A percentile compares a stretch with the other conserved stretches of the same genome.
Conservation (phyloP, 2,797 vertebrate genomes). For the Petrocephalus sullivani region DNA sequence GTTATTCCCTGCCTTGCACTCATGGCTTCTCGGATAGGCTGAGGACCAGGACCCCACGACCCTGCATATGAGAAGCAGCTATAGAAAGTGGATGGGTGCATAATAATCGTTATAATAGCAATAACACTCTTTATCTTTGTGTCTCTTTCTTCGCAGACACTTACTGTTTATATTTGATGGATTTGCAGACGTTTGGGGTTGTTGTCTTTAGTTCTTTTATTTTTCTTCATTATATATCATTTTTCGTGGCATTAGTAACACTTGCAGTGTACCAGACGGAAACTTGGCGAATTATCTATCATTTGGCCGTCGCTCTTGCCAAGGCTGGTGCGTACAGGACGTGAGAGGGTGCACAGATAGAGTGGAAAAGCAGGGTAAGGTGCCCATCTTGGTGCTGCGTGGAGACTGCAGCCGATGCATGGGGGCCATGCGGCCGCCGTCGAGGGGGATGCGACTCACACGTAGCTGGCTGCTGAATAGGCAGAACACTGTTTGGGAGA, state of each 20-base stretch:
- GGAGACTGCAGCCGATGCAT: not conserved
- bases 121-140: not conserved
- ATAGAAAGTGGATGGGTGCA: not conserved
- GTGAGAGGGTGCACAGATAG: not conserved
- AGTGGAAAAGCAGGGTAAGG: not conserved
- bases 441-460: slow-evolving; percentile 23
- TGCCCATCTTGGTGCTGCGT: not conserved
- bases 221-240: not conserved
- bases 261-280: not conserved
- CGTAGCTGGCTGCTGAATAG: slow-evolving; percentile 46
- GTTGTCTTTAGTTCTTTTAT: not conserved
- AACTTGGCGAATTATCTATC: not conserved
- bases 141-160: not conserved
- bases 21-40: not conserved
- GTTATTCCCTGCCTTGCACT: not conserved
- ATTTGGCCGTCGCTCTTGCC: not conserved
- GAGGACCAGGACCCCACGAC: not conserved
- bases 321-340: not conserved
- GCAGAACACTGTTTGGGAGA: slow-evolving; percentile 37
- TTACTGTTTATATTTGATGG: not conserved
- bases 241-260: not conserved
- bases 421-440: not conserved
- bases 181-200: not conserved
- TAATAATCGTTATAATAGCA: not conserved
- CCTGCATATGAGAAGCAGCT: not conserved